Conservation (phyloP, 2,888 invertebrate genomes). For the Artemia sinica region DNA sequence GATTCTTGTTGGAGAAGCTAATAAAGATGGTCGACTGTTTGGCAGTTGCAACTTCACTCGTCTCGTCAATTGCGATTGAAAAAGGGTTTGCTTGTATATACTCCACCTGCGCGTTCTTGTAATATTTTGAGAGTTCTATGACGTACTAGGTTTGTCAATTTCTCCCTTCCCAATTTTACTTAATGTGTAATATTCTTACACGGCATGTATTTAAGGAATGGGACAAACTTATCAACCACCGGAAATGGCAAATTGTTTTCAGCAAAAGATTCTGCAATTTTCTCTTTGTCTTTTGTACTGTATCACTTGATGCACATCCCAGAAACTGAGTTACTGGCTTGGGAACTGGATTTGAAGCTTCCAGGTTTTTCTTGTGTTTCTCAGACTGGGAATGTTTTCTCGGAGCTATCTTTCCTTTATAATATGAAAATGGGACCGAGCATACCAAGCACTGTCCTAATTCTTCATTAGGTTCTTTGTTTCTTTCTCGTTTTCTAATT, state of each 20-base stretch:
- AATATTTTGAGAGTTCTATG: not conserved
- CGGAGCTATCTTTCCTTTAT: not conserved
- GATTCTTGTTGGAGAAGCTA: slow-evolving; percentile 5
- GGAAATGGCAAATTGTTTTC: slow-evolving; percentile 15
- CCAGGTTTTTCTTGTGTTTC: not conserved
- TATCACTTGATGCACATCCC: not conserved
- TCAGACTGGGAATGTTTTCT: not conserved
- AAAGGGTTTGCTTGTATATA: not conserved
- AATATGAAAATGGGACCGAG: not conserved
- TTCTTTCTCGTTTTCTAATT: not conserved
- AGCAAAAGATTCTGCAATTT: not conserved
- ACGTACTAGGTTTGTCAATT: slow-evolving; percentile 13
- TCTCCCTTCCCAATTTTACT: not conserved
- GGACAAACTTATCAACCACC: slow-evolving; percentile 7
- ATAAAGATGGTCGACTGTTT: slow-evolving; percentile 13
- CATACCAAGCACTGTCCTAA: not conserved
- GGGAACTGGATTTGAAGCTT: not conserved
- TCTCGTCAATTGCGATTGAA: slow-evolving; percentile 15
- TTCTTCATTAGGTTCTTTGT: not conserved
- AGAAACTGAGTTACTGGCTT: not conserved
- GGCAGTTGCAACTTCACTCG: slow-evolving; percentile 10
- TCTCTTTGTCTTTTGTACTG: not conserved
- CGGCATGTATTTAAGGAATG: not conserved
- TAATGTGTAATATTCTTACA: not conserved
- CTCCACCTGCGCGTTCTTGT: not conserved